Evolutionary conservation across 2,113 vertebrate species (phyloP), one percentile per base, ranked within the genome.

Genomic region (Lagenorhynchus albirostris): DNA sequence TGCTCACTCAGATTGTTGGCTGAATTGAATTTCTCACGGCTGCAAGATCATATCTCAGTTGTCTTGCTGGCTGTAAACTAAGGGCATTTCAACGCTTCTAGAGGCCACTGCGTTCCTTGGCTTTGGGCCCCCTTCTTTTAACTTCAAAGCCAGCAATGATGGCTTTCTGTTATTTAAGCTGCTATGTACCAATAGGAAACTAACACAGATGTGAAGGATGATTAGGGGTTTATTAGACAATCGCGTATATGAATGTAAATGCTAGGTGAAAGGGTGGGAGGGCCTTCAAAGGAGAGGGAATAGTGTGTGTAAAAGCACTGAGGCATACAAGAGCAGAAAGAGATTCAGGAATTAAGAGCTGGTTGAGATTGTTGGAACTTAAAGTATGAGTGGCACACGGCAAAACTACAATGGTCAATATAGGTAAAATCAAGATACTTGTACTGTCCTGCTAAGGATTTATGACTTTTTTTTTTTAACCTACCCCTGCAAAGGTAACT

Each of bases 261-360:
- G 4, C 3, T 25, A 1, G 31, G 18, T 33, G 1, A 9, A 4
- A 38, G 12, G 2, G 0, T 4, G 4, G 14, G 31, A 70, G 25
- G 5, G 15, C 17, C 15, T 83, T 82, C 6, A 70, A 44, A 23
- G 50, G 29, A 70, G 5, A 87, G 33, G 18, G 9, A 82, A 20
- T 8, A 58, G 21, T 25, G 21, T 81, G 14, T 58, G 26, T 31
- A 31, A 44, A 63, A 36, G 2, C 3, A 14, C 12, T 14, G 26
- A 50, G 8, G 2, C 8, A 60, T 5, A 7, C 10, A 55, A 60
- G 26, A 38, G 12, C 38, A 62, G 25, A 26, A 4, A 4, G 17
- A 47, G 4, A 65, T 36, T 65, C 8, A 60, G 58, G 21, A 62
- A 55, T 68, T 23, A 68, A 71, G 41, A 80, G 1, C 11, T 70